phyloP scores from a whole-genome alignment of 2,888 invertebrate species.

The Cloeon dipterum region DNA sequence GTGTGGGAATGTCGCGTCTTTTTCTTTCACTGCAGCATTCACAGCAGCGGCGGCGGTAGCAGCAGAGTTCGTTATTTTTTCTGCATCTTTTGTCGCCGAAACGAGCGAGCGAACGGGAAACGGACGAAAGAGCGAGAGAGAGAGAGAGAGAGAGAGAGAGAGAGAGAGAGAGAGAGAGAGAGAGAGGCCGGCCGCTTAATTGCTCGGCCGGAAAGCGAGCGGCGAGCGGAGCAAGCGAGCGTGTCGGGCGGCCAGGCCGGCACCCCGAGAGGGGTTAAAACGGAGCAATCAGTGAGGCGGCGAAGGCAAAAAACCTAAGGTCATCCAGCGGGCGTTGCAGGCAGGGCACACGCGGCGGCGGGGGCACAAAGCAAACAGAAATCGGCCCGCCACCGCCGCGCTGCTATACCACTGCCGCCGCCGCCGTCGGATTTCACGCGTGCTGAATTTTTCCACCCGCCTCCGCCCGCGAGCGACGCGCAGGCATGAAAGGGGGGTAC shows the following conservation, averaged over 20 bases:
- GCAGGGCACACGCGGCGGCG: background rate
- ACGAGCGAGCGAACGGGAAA: background rate
- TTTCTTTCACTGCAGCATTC: too few species aligned
- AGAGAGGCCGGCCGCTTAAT: too few species aligned
- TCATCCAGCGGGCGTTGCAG: background rate
- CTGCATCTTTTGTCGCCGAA: background rate
- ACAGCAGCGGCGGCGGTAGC: too few species aligned
- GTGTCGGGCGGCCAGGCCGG: background rate
- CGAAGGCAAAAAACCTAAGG: background rate
- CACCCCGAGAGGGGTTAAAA: background rate
- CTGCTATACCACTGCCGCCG: background rate
- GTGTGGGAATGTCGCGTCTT: too few species aligned
- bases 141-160: too few species aligned
- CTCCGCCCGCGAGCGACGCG: background rate
- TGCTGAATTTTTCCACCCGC: background rate
- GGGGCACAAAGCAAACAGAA: background rate
- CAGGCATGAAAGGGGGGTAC: background rate
- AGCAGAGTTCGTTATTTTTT: slow-evolving; percentile 1
- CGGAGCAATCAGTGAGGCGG: background rate
- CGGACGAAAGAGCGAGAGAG: too few species aligned
- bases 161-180: background rate
- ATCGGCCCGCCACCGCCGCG: background rate
- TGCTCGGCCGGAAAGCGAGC: background rate
- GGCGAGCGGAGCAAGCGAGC: background rate
- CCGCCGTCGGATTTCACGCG: background rate